phyloP scores from a whole-genome alignment of 1,140 invertebrate genomes.

The Lasioglossum baleicum region DNA sequence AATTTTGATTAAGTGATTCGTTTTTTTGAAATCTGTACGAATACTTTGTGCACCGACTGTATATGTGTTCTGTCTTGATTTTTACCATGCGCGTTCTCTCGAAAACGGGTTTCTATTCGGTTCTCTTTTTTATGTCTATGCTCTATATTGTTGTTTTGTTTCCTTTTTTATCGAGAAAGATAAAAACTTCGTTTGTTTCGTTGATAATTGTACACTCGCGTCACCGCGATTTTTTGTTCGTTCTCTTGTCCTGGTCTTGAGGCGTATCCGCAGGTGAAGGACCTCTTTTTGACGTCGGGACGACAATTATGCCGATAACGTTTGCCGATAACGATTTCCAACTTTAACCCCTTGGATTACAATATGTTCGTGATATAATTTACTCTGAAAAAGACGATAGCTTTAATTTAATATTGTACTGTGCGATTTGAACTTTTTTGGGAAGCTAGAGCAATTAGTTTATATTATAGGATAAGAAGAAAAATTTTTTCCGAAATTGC shows the following conservation, averaged over 20 bases:
- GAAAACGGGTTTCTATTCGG: background rate
- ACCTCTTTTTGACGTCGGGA: constrained; percentile 24
- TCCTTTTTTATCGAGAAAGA: background rate
- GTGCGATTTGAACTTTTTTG: no score
- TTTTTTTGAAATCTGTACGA: no score
- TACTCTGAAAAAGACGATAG: no score
- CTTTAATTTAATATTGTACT: no score
- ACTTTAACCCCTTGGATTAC: no score
- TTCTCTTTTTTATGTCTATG: background rate
- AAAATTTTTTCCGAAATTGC: no score
- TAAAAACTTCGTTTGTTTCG: constrained; percentile 1
- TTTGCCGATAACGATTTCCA: constrained; percentile 18
- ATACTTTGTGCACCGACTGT: no score
- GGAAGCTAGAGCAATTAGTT: no score
- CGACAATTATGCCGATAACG: background rate
- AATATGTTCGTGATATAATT: no score
- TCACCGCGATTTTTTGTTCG: constrained; percentile 25
- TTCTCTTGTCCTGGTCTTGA: constrained; percentile 56
- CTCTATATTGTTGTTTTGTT: background rate
- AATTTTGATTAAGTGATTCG: no score
- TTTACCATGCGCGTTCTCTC: background rate
- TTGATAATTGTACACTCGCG: background rate
- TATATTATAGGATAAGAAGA: no score
- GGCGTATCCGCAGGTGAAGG: constrained; percentile 53
- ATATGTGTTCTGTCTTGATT: constrained; percentile 38